Percentiles rank a stretch among this genome's conserved stretches.
Conservation (phyloP, 2,888 invertebrate genomes). For the Platycnemis pennipes region DNA sequence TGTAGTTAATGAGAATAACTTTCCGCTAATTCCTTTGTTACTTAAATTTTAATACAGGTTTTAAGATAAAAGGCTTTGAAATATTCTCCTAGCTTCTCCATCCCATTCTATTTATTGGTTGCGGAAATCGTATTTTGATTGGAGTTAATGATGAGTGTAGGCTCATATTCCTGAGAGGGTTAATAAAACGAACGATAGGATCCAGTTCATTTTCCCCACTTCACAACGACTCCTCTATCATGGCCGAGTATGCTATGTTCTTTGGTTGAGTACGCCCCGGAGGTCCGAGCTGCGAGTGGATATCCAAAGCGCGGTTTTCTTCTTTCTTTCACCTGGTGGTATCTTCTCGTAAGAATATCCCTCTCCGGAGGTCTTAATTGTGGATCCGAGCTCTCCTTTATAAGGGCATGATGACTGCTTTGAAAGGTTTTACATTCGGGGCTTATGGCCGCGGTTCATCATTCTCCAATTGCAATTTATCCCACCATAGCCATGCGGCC, state of each 20-base stretch:
- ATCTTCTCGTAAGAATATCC: conserved; percentile 11
- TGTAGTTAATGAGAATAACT: too few species aligned
- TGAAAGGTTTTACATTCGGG: neutral
- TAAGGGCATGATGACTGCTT: conserved; percentile 27
- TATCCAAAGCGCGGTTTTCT: neutral
- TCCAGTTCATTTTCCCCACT: neutral
- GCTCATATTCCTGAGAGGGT: neutral
- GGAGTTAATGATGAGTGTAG: neutral
- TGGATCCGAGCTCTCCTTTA: neutral
- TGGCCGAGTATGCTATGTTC: neutral
- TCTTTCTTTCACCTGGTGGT: neutral
- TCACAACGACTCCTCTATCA: neutral
- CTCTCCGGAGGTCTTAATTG: conserved; percentile 49
- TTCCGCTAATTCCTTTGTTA: too few species aligned
- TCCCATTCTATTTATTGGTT: neutral
- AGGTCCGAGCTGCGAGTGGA: neutral
- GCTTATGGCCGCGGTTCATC: neutral
- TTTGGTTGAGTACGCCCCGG: conserved; percentile 33
- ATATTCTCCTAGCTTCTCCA: neutral
- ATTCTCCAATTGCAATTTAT: conserved; percentile 28
- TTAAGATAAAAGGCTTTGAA: too few species aligned
- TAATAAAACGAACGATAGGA: neutral
- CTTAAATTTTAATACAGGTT: neutral
- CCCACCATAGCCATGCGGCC: neutral
- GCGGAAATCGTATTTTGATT: neutral